A percentile compares a stretch with the other conserved stretches of the same genome.
Evolutionary conservation across 2,113 vertebrate species (phyloP).

Genomic region (Percina caprodes): DNA sequence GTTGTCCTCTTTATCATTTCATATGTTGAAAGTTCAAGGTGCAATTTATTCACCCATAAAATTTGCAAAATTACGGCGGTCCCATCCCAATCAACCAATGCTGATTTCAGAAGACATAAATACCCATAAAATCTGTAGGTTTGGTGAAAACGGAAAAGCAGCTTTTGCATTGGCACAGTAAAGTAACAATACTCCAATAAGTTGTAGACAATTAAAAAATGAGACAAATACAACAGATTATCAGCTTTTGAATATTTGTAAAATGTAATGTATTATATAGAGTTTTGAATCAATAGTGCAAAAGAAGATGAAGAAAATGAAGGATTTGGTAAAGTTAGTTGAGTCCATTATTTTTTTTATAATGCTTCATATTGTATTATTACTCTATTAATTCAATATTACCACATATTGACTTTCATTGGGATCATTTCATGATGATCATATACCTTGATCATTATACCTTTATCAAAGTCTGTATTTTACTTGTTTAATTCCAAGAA

Average conservation of each 20-base stretch:
- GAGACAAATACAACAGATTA: background rate
- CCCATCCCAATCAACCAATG: background rate
- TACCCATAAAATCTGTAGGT: background rate
- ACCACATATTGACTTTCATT: background rate
- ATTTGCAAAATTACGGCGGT: constrained; percentile 1
- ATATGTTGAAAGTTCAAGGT: constrained; percentile 29
- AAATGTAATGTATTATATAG: background rate
- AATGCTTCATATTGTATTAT: background rate
- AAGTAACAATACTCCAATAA: background rate
- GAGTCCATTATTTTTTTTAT: constrained; percentile 2
- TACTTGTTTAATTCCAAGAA: background rate
- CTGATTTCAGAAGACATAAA: background rate
- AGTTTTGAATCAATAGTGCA: background rate
- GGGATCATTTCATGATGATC: background rate
- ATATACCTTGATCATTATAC: background rate
- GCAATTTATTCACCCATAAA: background rate
- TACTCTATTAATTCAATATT: background rate
- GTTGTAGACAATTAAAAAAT: too few relatives aligned
- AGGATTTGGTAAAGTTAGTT: background rate
- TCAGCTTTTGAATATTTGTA: background rate
- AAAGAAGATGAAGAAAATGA: background rate
- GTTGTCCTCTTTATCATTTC: background rate
- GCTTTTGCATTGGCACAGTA: background rate
- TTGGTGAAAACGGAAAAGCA: background rate
- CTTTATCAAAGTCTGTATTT: background rate